Evolutionary conservation across 2,113 vertebrate genomes (phyloP), one percentile per base, ranked within the genome.

Genomic region (Pampusana beccarii): DNA sequence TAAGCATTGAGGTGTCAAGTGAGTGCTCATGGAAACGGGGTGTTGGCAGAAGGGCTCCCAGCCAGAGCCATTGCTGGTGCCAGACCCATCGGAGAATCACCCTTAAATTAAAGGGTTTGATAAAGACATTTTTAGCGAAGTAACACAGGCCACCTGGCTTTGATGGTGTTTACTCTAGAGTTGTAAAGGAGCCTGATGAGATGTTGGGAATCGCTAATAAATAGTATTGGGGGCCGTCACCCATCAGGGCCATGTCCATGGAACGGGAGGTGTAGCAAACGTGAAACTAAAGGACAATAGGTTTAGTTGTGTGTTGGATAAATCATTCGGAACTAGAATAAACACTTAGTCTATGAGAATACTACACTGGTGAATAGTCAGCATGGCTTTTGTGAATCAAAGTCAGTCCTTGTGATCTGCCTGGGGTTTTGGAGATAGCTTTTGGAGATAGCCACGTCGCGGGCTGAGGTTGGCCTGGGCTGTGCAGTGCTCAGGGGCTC

Each of bases 151-250:
- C 50, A 42, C 33, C 23, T 48, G 33, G 34, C 62, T 83, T 57
- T 77, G 57, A 13, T 38, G 23, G 11, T 34, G 8, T 78, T 90
- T 58, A 15, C 34, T 77, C 5, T 25, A 24, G 56, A 48, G 16
- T 26, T 81, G 36, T 65, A 29, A 65, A 91, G 72, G 38, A 91
- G 21, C 46, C 50, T 17, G 11, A 14, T 46, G 36, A 38, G 28
- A 26, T 57, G 33, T 56, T 73, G 31, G 29, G 50, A 91, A 48
- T 80, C 3, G 0, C 34, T 89, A 24, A 69, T 66, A 56, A 80
- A 33, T 57, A n/a, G 10, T 12, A 28, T 56, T 69, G 23, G 20
- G 36, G 34, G 18, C 34, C 0, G 0, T 72, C 2, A 1, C 21
- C 28, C 28, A 9, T 57, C 51, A 65, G 73, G 20, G 17, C 33